phyloP scores from a whole-genome alignment of 1,140 invertebrate genomes.

The Druon quercuslanigerum region DNA sequence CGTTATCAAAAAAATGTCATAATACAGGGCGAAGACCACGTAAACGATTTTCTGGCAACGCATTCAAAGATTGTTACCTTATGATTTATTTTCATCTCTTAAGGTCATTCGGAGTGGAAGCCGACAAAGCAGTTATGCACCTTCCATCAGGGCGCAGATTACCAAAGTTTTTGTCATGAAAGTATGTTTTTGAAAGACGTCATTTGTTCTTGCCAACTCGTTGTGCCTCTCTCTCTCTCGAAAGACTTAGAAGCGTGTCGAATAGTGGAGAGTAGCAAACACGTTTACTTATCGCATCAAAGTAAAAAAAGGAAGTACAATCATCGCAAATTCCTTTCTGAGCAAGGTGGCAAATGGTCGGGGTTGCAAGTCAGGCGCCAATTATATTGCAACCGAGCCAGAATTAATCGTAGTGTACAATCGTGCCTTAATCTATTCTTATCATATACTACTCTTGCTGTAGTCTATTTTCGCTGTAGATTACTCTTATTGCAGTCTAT shows the following conservation, averaged over 20 bases:
- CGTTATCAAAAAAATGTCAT: no score
- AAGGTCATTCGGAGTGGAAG: constrained; percentile 28
- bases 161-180: constrained; percentile 46
- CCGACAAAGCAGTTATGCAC: constrained; percentile 32
- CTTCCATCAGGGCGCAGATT: constrained; percentile 42
- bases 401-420: constrained; percentile 42
- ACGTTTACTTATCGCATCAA: constrained; percentile 1
- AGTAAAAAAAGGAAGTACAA: constrained; percentile 46
- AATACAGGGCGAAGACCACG: no score
- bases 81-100: constrained; percentile 54
- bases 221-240: not conserved
- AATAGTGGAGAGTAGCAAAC: constrained; percentile 9
- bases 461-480: no score
- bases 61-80: constrained; percentile 38
- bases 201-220: constrained; percentile 60
- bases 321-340: constrained; percentile 58
- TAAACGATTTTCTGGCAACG: no score
- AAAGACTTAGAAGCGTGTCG: constrained; percentile 23
- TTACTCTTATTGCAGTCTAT: no score
- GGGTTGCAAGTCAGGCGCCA: constrained; percentile 30
- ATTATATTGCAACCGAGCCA: constrained; percentile 55
- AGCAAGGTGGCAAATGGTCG: constrained; percentile 58
- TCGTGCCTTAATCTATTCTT: not conserved
- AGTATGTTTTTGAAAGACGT: constrained; percentile 72
- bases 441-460: no score